Percentiles rank a stretch among this genome's conserved stretches.
phyloP scores from a whole-genome alignment of 2,113 vertebrate genomes.

The Epinephelus moara region DNA sequence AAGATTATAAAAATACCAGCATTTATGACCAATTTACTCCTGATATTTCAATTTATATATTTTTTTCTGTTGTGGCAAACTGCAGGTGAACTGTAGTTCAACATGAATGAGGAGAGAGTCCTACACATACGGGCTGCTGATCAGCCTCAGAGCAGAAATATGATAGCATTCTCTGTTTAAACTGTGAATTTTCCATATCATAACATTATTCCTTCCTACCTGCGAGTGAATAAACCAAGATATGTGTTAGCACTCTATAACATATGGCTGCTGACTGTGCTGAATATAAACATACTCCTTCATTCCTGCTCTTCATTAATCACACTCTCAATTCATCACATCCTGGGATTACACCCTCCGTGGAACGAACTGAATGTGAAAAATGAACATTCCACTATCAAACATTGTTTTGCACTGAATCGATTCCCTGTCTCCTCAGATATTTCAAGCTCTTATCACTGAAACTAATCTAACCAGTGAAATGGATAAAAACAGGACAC shows the following conservation, averaged over 20 bases:
- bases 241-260: background rate
- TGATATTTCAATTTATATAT: background rate
- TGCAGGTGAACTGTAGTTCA: background rate
- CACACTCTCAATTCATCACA: background rate
- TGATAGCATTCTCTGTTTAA: background rate
- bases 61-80: background rate
- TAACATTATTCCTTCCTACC: background rate
- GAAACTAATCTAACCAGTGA: background rate
- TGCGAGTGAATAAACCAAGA: background rate
- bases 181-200: background rate
- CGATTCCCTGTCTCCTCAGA: background rate
- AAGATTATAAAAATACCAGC: background rate
- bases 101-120: background rate
- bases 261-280: background rate
- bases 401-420: constrained; percentile 3
- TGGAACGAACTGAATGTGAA: background rate
- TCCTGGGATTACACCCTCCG: background rate
- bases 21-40: background rate
- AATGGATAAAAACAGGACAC: constrained; percentile 4
- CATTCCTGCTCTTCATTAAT: constrained; percentile 23
- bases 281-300: background rate
- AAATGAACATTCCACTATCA: background rate
- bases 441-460: background rate
- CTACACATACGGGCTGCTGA: background rate
- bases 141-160: background rate